phyloP scores from a whole-genome alignment of 1,140 invertebrate genomes.

The Coelopa frigida region DNA sequence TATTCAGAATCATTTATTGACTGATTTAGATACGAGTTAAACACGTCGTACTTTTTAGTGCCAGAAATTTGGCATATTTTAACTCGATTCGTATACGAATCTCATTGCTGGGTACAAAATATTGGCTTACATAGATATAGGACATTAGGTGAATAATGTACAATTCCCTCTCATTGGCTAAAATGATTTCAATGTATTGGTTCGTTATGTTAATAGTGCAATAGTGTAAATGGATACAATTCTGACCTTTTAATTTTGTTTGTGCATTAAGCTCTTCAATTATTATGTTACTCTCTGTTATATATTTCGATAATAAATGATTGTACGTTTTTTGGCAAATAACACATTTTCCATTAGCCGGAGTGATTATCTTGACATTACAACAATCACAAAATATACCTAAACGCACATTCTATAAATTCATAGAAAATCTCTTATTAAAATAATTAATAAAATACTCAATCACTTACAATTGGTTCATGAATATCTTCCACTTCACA shows the following conservation, averaged over 20 bases:
- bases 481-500: not conserved
- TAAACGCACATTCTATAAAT: slow-evolving; percentile 4
- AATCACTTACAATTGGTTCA: slow-evolving; percentile 7
- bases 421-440: not conserved
- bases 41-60: slow-evolving; percentile 4
- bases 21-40: not conserved
- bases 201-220: too few species aligned
- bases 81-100: slow-evolving; percentile 2
- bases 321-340: slow-evolving; percentile 1
- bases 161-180: slow-evolving; percentile 2
- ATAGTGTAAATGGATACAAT: too few species aligned
- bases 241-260: too few species aligned
- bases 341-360: not conserved
- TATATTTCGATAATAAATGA: slow-evolving; percentile 1
- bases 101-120: slow-evolving; percentile 7
- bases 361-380: not conserved
- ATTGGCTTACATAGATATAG: not conserved
- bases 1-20: too few species aligned
- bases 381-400: slow-evolving; percentile 6
- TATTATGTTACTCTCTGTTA: too few species aligned
- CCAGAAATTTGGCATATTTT: slow-evolving; percentile 3
- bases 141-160: not conserved
- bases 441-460: not conserved
- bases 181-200: too few species aligned
- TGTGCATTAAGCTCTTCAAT: too few species aligned